Conservation (phyloP, 2,113 vertebrate species). For the Sciurus niger region DNA sequence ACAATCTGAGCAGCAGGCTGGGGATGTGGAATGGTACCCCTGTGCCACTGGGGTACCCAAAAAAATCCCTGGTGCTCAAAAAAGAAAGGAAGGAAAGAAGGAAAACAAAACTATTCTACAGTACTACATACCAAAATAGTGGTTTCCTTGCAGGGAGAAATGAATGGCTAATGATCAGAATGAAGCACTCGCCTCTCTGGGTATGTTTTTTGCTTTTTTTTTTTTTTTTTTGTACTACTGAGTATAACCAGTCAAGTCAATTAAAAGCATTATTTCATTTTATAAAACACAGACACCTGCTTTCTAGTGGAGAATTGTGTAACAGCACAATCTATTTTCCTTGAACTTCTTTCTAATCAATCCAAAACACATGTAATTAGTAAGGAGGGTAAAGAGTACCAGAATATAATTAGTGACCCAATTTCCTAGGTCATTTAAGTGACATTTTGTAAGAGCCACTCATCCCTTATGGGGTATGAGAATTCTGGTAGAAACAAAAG, state of each 20-base stretch:
- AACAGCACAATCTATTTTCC: constrained; percentile 1
- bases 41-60: too few relatives aligned
- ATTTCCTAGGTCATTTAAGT: not conserved
- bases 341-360: constrained; percentile 39
- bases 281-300: constrained; percentile 33
- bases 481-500: constrained; percentile 46
- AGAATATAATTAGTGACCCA: constrained; percentile 6
- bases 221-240: too few relatives aligned
- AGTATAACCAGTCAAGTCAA: too few relatives aligned
- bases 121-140: not conserved
- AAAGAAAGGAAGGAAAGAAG: not conserved
- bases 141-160: not conserved
- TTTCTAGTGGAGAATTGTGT: not conserved
- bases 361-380: not conserved
- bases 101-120: not conserved
- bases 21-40: not conserved
- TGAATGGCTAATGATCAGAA: not conserved
- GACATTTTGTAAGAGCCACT: constrained; percentile 6
- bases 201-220: too few relatives aligned
- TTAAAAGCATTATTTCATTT: not conserved
- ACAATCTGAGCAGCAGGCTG: too few relatives aligned
- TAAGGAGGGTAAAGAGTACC: not conserved
- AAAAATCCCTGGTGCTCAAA: too few relatives aligned
- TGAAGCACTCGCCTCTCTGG: not conserved
- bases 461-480: not conserved